Base-by-base conservation (phyloP, 2,113 vertebrate genomes). In the Phoxinus phoxinus region DNA sequence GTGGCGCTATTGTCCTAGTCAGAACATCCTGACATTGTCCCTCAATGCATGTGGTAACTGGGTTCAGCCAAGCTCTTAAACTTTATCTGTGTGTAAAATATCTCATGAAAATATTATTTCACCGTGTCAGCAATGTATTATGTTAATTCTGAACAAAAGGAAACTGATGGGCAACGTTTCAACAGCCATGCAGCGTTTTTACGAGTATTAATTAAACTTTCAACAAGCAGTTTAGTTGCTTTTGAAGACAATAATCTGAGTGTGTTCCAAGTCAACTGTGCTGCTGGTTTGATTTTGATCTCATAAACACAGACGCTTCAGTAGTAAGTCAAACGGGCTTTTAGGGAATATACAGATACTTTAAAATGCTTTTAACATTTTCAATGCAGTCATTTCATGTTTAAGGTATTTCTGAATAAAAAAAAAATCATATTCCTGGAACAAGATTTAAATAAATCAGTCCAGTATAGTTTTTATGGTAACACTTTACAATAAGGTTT, bases 1-100 rank as follows among this genome's bases (percentile, higher is more conserved):
- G 87, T 89, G 89, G 89, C 25, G 89, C 71, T 89, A 72, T 89
- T 88, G 87, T 37, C 85, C 69, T 76, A 30, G 56, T 59, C 69
- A 75, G 69, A 30, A 25, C 80, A 79, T 56, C 53, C 17, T 11
- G 73, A 27, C 23, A 11, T 30, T 30, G 19, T 35, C 56, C 30
- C 1, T 48, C 69, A 35, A 35, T 46, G 25, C 27, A 37, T 56
- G 75, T 37, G 23, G 23, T 61, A 32, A 65, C 41, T 69, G 30
- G 30, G 48, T 81, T 82, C 83, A 75, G 76, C 72, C 71, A 58
- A 37, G 25, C 59, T 85, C 61, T 58, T 58, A 58, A 78, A 78
- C 48, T 77, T 46, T 85, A 82, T 85, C 87, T 73, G 85, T 69
- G 84, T 82, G 87, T 73, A 56, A 88, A 88, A 35, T 77, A 67